Conservation (phyloP, 1,140 invertebrate genomes). For the Tetraneura akinire region DNA sequence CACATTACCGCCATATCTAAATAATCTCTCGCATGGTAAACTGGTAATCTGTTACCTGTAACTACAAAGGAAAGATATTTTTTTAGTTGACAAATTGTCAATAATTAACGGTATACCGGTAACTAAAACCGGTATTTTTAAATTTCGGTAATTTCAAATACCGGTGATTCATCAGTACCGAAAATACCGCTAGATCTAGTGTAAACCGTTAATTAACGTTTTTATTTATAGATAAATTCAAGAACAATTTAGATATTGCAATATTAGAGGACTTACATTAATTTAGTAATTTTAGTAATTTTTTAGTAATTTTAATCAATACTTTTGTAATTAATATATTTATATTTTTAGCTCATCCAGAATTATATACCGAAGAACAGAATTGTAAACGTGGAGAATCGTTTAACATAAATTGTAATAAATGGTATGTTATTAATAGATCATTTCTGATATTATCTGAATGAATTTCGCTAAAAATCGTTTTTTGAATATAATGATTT, state of each 20-base stretch:
- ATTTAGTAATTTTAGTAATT: background rate
- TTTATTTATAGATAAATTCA: background rate
- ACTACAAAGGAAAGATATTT: too few relatives aligned
- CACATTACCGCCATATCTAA: too few relatives aligned
- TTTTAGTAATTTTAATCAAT: too few relatives aligned
- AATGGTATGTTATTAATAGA: conserved; percentile 66
- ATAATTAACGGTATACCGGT: too few relatives aligned
- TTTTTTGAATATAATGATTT: too few relatives aligned
- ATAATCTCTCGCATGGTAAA: too few relatives aligned
- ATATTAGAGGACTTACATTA: background rate
- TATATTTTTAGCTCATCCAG: background rate
- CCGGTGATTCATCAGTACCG: too few relatives aligned
- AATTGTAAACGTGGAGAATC: conserved; percentile 60
- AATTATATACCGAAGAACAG: conserved; percentile 57
- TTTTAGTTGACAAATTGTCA: too few relatives aligned
- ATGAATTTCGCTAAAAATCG: too few relatives aligned
- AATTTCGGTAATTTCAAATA: too few relatives aligned
- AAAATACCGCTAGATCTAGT: background rate
- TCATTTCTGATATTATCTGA: background rate
- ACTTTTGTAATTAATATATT: background rate
- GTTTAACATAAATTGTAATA: conserved; percentile 73
- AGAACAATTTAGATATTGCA: background rate
- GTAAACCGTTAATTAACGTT: background rate
- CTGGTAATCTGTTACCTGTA: too few relatives aligned
- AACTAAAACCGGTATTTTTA: too few relatives aligned